Evolutionary conservation across 2,113 vertebrate species (phyloP).

Genomic region (Brienomyrus longianalis): DNA sequence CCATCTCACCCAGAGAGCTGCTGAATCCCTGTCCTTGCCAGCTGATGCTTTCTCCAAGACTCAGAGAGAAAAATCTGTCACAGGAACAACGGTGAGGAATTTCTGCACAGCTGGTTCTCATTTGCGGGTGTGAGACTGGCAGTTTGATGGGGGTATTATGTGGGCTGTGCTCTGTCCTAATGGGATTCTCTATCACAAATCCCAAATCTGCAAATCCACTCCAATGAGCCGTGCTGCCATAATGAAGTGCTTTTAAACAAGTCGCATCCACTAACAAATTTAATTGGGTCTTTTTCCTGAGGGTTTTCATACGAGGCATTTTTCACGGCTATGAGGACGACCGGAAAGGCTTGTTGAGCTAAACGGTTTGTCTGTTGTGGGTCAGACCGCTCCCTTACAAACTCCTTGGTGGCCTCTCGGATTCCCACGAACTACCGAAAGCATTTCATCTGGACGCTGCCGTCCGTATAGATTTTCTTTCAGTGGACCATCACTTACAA

Average conservation of each 20-base stretch:
- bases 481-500: not conserved
- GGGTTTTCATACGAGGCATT: not conserved
- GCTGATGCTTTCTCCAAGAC: not conserved
- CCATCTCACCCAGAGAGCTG: not conserved
- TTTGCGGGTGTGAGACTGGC: not conserved
- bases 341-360: not conserved
- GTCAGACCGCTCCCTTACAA: not conserved
- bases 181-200: not conserved
- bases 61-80: not conserved
- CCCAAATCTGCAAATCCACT: constrained; percentile 12
- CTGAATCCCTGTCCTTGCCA: not conserved
- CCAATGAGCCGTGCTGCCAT: not conserved
- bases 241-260: not conserved
- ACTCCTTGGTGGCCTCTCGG: not conserved
- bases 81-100: not conserved
- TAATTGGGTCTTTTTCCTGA: not conserved
- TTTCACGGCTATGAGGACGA: not conserved
- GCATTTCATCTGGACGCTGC: not conserved
- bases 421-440: not conserved
- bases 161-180: not conserved
- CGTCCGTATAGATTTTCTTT: not conserved
- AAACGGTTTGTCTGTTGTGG: not conserved
- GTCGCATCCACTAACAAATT: not conserved
- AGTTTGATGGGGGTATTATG: not conserved
- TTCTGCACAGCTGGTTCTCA: not conserved